Conservation (phyloP, 2,888 invertebrate species). For the Cephus spinipes region DNA sequence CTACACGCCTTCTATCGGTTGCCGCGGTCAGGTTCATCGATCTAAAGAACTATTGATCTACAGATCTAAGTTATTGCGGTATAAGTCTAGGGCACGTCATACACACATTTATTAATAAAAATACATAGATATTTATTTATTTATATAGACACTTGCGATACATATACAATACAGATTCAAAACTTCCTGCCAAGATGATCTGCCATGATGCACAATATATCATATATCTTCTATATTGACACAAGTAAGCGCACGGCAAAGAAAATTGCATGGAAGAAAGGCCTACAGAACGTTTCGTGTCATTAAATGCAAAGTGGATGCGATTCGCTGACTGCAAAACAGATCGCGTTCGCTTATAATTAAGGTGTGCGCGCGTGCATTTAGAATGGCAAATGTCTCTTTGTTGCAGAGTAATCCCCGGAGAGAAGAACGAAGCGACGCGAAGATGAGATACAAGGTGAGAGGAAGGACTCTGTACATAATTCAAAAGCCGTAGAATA, state of each 20-base stretch:
- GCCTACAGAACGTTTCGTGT: conserved; percentile 33
- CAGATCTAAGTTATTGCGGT: not conserved
- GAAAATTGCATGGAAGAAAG: conserved; percentile 17
- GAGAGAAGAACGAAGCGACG: conserved; percentile 12
- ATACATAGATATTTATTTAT: not conserved
- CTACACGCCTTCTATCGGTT: too few species aligned
- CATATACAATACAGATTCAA: not conserved
- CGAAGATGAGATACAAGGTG: conserved; percentile 60
- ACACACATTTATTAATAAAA: too few species aligned
- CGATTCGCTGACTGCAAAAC: conserved; percentile 26
- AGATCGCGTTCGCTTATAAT: not conserved
- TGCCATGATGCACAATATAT: not conserved
- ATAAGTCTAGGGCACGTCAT: too few species aligned
- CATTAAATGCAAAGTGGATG: conserved; percentile 45
- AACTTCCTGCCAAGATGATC: not conserved
- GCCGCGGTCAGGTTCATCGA: not conserved
- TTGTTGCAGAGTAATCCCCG: conserved; percentile 39
- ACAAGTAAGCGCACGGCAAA: not conserved
- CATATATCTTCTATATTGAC: not conserved
- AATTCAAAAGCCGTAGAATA: not conserved
- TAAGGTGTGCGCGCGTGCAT: not conserved
- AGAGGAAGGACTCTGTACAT: conserved; percentile 22
- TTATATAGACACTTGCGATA: too few species aligned
- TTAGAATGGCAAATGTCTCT: conserved; percentile 25
- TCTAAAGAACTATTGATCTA: not conserved